Conservation (phyloP, 2,888 invertebrate species). For the Drosophila multiciliata region DNA sequence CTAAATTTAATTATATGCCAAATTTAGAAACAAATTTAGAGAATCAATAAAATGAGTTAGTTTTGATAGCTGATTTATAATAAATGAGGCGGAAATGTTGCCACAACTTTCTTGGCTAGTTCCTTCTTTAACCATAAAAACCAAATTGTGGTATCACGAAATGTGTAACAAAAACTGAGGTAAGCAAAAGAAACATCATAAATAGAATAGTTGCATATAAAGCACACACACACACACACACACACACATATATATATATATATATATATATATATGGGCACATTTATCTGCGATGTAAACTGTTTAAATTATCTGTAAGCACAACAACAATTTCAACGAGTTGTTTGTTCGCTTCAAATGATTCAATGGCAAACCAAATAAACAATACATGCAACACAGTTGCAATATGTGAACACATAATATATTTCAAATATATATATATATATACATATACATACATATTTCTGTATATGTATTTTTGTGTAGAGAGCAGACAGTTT, state of each 20-base stretch:
- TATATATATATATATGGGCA: background rate
- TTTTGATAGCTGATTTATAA: no score
- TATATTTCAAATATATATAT: background rate
- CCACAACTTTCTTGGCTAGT: background rate
- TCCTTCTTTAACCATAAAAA: background rate
- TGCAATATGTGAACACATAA: conserved; percentile 7
- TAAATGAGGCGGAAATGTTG: no score
- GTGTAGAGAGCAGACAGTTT: conserved; percentile 42
- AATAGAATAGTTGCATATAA: background rate
- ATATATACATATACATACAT: background rate
- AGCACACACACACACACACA: background rate
- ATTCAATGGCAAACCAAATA: conserved; percentile 40
- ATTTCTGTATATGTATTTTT: background rate
- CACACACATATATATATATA: background rate
- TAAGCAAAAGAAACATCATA: background rate
- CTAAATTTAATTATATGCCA: background rate
- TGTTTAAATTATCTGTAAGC: conserved; percentile 44
- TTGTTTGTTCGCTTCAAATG: conserved; percentile 39
- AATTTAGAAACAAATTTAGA: no score
- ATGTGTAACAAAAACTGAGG: background rate
- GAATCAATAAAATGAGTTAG: background rate
- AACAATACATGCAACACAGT: conserved; percentile 29
- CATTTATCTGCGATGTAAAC: conserved; percentile 23
- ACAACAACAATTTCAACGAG: conserved; percentile 34
- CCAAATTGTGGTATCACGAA: background rate